A percentile compares a stretch with the other conserved stretches of the same genome.
phyloP scores from a whole-genome alignment of 2,113 vertebrate species.

The Ammodytes dubius region DNA sequence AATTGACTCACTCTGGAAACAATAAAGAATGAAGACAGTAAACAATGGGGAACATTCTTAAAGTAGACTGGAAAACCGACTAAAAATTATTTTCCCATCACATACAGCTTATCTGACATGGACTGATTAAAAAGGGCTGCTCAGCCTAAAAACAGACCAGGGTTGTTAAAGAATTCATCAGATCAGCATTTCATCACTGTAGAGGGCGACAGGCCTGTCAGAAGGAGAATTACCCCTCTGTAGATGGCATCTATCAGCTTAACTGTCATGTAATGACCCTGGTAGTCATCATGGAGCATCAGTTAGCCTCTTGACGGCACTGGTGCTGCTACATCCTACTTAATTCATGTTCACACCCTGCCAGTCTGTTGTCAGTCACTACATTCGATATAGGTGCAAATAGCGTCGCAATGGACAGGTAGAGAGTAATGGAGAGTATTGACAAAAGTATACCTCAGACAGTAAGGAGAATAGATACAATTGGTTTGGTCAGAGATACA shows the following conservation, averaged over 20 bases:
- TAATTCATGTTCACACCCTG: constrained; percentile 72
- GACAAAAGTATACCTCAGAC: constrained; percentile 18
- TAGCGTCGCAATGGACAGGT: constrained; percentile 35
- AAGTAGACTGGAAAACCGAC: too few species aligned
- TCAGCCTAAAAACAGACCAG: constrained; percentile 69
- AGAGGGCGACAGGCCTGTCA: constrained; percentile 60
- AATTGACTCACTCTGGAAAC: too few species aligned
- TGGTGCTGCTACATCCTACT: constrained; percentile 51
- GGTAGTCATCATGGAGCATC: constrained; percentile 67
- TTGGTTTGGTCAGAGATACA: constrained; percentile 35
- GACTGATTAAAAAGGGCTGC: constrained; percentile 66
- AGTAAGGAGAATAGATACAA: constrained; percentile 19
- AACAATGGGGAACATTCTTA: too few species aligned
- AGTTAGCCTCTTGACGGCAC: constrained; percentile 56
- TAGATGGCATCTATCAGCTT: constrained; percentile 75
- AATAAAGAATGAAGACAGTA: too few species aligned
- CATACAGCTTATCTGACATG: constrained; percentile 31
- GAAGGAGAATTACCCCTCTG: constrained; percentile 75
- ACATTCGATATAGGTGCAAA: constrained; percentile 41
- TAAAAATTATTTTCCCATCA: too few species aligned
- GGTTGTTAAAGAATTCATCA: constrained; percentile 66
- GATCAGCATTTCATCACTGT: constrained; percentile 67
- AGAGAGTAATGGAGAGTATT: constrained; percentile 43
- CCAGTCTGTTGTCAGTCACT: constrained; percentile 44
- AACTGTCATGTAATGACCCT: constrained; percentile 80